phyloP scores from a whole-genome alignment of 2,113 vertebrate species.

The Geococcyx californianus region DNA sequence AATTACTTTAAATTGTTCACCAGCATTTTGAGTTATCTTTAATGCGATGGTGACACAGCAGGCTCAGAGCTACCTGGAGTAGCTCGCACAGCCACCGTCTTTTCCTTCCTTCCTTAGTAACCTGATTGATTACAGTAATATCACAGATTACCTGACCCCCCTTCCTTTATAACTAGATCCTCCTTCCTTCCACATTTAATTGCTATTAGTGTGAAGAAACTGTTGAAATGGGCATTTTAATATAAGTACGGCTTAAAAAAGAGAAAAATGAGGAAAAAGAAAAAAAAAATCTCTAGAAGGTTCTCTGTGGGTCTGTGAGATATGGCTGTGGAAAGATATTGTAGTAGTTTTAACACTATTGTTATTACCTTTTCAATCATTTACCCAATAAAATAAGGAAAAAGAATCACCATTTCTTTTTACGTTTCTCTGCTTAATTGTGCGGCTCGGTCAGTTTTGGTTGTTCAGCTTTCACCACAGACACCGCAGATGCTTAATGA shows the following conservation, averaged over 20 bases:
- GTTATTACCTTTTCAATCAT: conserved; percentile 99
- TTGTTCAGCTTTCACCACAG: too few relatives aligned
- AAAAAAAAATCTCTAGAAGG: conserved; percentile 76
- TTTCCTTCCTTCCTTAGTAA: conserved; percentile 82
- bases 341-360: conserved; percentile 99
- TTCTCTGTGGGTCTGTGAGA: conserved; percentile 94
- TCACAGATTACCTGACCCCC: conserved; percentile 71
- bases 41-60: conserved; percentile 79
- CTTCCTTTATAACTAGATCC: conserved; percentile 87
- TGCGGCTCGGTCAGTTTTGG: neutral
- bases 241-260: conserved; percentile 85
- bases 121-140: conserved; percentile 83
- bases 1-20: conserved; percentile 84
- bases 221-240: conserved; percentile 91
- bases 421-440: conserved; percentile 42
- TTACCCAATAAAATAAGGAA: conserved; percentile 98
- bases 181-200: conserved; percentile 88
- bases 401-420: conserved; percentile 59
- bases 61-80: conserved; percentile 91
- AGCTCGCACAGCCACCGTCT: conserved; percentile 76
- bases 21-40: conserved; percentile 83
- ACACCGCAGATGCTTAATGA: too few relatives aligned
- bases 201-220: conserved; percentile 94
- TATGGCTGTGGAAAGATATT: conserved; percentile 97
- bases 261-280: conserved; percentile 75